Base-by-base conservation (phyloP, 2,113 vertebrate genomes). In the Arizona elegans region DNA sequence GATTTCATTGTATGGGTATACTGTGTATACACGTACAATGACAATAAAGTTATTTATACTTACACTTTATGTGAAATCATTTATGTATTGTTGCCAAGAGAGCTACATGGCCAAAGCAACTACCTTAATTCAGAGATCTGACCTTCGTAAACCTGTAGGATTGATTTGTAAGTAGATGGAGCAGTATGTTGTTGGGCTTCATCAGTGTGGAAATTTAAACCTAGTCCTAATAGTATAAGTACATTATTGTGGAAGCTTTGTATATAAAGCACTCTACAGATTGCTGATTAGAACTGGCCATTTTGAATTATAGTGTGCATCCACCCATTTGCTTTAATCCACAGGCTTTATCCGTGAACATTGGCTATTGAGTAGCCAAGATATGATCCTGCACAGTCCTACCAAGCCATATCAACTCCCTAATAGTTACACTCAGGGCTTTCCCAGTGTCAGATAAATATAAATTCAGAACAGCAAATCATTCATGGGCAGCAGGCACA, bases 401-500 rank as follows among this genome's bases (percentile, higher is more conserved):
- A 0, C 0, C 0, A 11, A 94, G 85, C 38, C 19, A 58, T 24
- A 33, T 85, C n/a, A 43, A 93, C 92, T 91, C 92, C 91, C 87
- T 47, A 86, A 94, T 29, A 43, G 38, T 12, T 38, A 21, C 1
- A 7, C 88, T 58, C 95, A 89, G 38, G 87, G 33, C 89, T 87
- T 89, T 92, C 85, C 52, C 1, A 91, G 89, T 58, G 4, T 1
- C 86, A 17, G 6, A 91, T 38, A 55, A 86, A 92, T 86, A 47
- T 86, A 5, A 70, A 53, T 91, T 81, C 56, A 8, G 70, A 95
- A 91, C 52, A 50, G 93, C 43, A n/a, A 8, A 26, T 93, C 94
- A n/a, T 89, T 47, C 94, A 91, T 54, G 53, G 52, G 33, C 15
- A 81, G n/a, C 70, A 94, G 0, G 93, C 52, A 17, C 92, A 94